Evolutionary conservation across 2,888 invertebrate species (phyloP).

Genomic region (Kryphioiulus occultus): DNA sequence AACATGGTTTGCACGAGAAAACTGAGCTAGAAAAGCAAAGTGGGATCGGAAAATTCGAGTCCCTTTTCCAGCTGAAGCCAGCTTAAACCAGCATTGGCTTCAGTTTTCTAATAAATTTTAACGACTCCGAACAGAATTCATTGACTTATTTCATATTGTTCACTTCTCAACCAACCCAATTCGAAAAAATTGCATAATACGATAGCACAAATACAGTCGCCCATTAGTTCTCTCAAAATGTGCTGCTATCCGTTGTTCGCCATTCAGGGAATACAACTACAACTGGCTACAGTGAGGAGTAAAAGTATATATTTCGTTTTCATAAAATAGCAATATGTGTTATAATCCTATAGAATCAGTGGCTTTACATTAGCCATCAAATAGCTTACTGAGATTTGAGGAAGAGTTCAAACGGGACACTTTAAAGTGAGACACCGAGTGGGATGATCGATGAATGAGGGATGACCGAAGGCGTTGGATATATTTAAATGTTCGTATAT

Average conservation of each 20-base stretch:
- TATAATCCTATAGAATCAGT: constrained; percentile 4
- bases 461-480: constrained; percentile 9
- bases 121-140: constrained; percentile 4
- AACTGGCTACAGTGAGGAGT: neutral
- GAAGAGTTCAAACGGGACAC: neutral
- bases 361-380: neutral
- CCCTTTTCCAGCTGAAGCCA: neutral
- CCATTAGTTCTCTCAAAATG: neutral
- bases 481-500: constrained; percentile 39
- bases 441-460: constrained; percentile 1
- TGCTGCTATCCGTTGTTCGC: neutral
- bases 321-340: constrained; percentile 25
- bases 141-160: constrained; percentile 15
- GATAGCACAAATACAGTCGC: neutral
- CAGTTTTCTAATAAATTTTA: neutral
- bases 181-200: constrained; percentile 36
- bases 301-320: neutral
- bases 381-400: constrained; percentile 6
- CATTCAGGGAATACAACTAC: constrained; percentile 5
- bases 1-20: neutral
- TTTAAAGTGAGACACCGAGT: neutral
- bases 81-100: neutral
- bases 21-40: constrained; percentile 4
- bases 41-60: neutral
- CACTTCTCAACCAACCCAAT: constrained; percentile 2